Evolutionary conservation across 2,888 invertebrate genomes (phyloP).

Genomic region (Nephrocerus scutellatus): DNA sequence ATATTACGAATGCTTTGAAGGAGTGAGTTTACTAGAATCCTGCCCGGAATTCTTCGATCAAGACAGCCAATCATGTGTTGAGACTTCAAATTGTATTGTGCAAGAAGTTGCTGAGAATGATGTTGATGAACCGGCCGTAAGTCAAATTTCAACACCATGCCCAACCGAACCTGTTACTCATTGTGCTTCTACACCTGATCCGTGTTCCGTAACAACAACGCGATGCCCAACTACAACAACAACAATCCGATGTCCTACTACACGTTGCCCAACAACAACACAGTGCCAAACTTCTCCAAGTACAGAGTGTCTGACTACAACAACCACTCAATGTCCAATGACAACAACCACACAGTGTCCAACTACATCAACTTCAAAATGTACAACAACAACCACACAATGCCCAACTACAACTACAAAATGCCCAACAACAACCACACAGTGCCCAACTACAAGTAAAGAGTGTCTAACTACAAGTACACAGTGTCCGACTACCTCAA

Average conservation of each 20-base stretch:
- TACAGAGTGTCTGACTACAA: not conserved
- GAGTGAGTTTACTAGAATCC: constrained; percentile 22
- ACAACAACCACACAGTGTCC: too few species aligned
- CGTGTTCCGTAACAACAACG: constrained; percentile 15
- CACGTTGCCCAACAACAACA: too few species aligned
- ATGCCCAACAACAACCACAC: not conserved
- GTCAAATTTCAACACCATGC: constrained; percentile 1
- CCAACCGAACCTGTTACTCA: constrained; percentile 9
- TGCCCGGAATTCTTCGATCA: constrained; percentile 34
- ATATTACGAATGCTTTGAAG: constrained; percentile 36
- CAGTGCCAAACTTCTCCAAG: too few species aligned
- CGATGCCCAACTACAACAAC: constrained; percentile 11
- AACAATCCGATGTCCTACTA: not conserved
- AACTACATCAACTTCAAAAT: not conserved
- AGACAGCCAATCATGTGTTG: constrained; percentile 28
- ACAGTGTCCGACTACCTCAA: constrained; percentile 7
- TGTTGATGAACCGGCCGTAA: too few species aligned
- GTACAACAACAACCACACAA: not conserved
- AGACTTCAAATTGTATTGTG: constrained; percentile 33
- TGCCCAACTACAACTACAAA: constrained; percentile 4
- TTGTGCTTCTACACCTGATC: constrained; percentile 3
- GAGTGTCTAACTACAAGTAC: constrained; percentile 5
- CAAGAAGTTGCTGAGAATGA: too few species aligned
- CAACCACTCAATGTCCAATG: too few species aligned
- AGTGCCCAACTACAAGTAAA: too few species aligned